Base-by-base conservation (phyloP, 2,113 vertebrate genomes). In the Copsychus sechellarum region DNA sequence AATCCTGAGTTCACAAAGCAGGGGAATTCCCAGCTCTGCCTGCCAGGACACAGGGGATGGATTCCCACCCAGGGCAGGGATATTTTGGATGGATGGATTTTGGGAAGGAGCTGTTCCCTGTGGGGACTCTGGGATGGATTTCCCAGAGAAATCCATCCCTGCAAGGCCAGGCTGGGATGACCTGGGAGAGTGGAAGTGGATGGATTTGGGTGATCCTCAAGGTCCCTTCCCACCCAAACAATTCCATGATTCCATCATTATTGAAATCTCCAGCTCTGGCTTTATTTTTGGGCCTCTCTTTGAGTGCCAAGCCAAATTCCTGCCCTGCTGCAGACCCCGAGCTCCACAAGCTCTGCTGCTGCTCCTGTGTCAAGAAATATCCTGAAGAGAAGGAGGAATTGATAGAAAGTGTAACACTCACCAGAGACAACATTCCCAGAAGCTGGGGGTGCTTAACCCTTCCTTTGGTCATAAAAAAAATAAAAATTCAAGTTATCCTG, bases 271-370 rank as follows among this genome's bases (percentile, higher is more conserved):
- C 47, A 56, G 50, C 64, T 80, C 54, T 66, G 5, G 34, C 43
- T 90, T 84, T 96, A 93, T 92, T 95, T 95, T 94, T 86, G 79
- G 83, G 82, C 15, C 69, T 69, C 53, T 43, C 4, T 56, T 86
- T 42, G 65, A 80, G 69, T 42, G 93, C 73, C 81, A 69, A 91
- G 29, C n/a, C n/a, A n/a, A n/a, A n/a, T n/a, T n/a, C n/a, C n/a
- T n/a, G 47, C 65, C 72, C 87, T 65, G 82, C 20, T 88, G 90
- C 87, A 95, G 42, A 71, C n/a, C 47, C 67, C 5, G 16, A 29
- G 11, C 45, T 84, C 80, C 83, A 38, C 5, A 9, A 25, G 85
- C 76, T 94, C 88, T 20, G 92, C 60, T 16, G 69, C 79, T 77
- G 51, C 79, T 92, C 5, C 47, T 54, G 80, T 8, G 21, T n/a